phyloP scores from a whole-genome alignment of 2,797 vertebrate genomes.

The Sebastes minor region DNA sequence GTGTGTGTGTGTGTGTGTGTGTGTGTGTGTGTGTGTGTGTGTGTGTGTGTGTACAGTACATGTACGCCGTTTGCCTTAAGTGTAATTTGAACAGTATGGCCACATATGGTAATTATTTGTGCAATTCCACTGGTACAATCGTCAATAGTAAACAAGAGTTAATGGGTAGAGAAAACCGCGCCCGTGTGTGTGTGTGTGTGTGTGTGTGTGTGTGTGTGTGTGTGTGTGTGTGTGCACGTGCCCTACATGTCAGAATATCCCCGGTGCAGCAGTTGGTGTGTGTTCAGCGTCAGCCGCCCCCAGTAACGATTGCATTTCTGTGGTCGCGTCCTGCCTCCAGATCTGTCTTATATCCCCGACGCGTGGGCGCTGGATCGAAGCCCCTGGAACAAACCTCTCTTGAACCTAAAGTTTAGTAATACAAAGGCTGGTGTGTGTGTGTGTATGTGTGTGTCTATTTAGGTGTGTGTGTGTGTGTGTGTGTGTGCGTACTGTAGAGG shows the following conservation, averaged over 20 bases:
- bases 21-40: not conserved
- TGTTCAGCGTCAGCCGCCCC: constrained; percentile 33
- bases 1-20: not conserved
- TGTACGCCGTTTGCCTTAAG: not conserved
- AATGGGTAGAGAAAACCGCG: constrained; percentile 1
- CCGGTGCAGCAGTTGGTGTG: constrained; percentile 20
- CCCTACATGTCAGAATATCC: constrained; percentile 28
- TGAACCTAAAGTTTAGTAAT: constrained; percentile 39
- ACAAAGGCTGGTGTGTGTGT: not conserved
- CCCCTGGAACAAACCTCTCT: constrained; percentile 39
- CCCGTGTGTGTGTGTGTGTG: not conserved
- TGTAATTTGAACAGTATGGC: constrained; percentile 7
- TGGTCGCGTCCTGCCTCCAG: constrained; percentile 41
- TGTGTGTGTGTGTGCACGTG: not conserved
- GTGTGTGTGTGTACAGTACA: not conserved
- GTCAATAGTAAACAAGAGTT: constrained; percentile 19
- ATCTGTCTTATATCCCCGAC: constrained; percentile 47
- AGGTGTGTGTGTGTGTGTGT: not conserved
- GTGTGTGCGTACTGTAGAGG: not conserved
- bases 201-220: not conserved
- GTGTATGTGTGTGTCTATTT: not conserved
- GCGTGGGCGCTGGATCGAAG: constrained; percentile 61
- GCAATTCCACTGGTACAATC: constrained; percentile 15
- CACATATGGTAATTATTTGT: constrained; percentile 20
- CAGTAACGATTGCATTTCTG: constrained; percentile 56